phyloP scores from a whole-genome alignment of 92 coral and sea anemone species.

The Epizoanthus rinbou region DNA sequence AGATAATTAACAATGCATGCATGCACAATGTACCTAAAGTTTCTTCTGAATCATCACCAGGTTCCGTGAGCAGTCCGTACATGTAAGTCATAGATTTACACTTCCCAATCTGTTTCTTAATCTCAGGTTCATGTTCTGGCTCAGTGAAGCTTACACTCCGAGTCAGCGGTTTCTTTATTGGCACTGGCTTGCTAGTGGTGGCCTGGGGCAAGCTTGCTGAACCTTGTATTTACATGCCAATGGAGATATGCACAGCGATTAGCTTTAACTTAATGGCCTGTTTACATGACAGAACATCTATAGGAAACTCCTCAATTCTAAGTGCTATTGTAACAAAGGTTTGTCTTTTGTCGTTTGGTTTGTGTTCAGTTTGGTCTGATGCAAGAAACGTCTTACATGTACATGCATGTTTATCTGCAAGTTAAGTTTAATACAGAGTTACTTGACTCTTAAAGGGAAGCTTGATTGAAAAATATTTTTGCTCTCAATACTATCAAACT shows the following conservation, averaged over 20 bases:
- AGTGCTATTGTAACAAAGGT: too few relatives aligned
- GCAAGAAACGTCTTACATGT: too few relatives aligned
- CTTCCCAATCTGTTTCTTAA: conserved; percentile 25
- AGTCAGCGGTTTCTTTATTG: conserved; percentile 29
- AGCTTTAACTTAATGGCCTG: conserved; percentile 7
- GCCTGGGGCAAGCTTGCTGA: conserved; percentile 34
- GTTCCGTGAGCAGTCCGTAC: conserved; percentile 31
- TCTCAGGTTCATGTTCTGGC: conserved; percentile 37
- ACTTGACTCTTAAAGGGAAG: too few relatives aligned
- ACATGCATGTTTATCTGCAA: too few relatives aligned
- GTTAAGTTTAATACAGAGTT: too few relatives aligned
- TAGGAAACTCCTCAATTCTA: too few relatives aligned
- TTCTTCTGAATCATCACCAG: conserved; percentile 32
- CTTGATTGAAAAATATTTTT: too few relatives aligned
- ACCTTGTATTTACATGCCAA: conserved; percentile 20
- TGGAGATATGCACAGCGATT: conserved; percentile 13
- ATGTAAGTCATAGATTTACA: conserved; percentile 42
- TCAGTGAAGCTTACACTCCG: conserved; percentile 47
- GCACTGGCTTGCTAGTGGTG: conserved; percentile 30
- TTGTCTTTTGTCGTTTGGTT: too few relatives aligned
- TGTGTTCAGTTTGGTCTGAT: too few relatives aligned
- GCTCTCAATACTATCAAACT: too few relatives aligned
- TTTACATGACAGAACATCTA: neutral
- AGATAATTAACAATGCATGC: neutral
- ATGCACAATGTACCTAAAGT: conserved; percentile 17